These are phyloP conservation scores for Tetranychus piercei DNA, from an alignment of 2,888 invertebrate genomes.

Conservation along the genomic window DNA sequence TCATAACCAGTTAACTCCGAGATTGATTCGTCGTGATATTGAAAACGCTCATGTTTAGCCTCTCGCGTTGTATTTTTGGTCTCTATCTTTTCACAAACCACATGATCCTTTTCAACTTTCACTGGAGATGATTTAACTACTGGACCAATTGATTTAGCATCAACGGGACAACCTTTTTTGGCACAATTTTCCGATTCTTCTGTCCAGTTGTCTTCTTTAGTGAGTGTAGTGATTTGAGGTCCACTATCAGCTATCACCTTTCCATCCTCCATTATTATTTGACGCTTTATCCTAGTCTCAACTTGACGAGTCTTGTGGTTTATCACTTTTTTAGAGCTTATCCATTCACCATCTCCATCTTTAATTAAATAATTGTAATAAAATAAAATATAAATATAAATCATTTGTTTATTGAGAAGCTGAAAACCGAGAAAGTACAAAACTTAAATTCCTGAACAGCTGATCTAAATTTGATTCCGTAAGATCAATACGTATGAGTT, in stretches of 20 bases:
- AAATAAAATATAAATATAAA: no score
- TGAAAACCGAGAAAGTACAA: no score
- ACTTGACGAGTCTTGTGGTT: slow-evolving; percentile 37
- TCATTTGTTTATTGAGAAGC: no score
- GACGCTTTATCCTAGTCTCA: slow-evolving; percentile 70
- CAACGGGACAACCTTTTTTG: slow-evolving; percentile 16
- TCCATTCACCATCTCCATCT: slow-evolving; percentile 26
- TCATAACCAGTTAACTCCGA: slow-evolving; percentile 25
- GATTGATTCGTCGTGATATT: slow-evolving; percentile 27
- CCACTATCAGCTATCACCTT: slow-evolving; percentile 72
- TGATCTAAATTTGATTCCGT: no score
- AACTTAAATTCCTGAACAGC: no score
- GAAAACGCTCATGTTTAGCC: slow-evolving; percentile 26
- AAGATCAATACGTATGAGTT: no score
- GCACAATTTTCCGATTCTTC: slow-evolving; percentile 44
- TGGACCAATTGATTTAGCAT: slow-evolving; percentile 17
- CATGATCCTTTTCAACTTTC: slow-evolving; percentile 22
- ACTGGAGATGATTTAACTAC: slow-evolving; percentile 2
- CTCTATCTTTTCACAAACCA: slow-evolving; percentile 27
- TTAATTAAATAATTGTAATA: slow-evolving; percentile 14
- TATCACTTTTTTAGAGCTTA: slow-evolving; percentile 26
- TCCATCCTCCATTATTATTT: slow-evolving; percentile 72
- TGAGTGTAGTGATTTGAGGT: slow-evolving; percentile 71
- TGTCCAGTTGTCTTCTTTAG: slow-evolving; percentile 72
- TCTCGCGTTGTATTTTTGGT: slow-evolving; percentile 25